Percentiles rank a stretch among this genome's conserved stretches.
Conservation (phyloP, 2,113 vertebrate species). For the Ifrita kowaldi region DNA sequence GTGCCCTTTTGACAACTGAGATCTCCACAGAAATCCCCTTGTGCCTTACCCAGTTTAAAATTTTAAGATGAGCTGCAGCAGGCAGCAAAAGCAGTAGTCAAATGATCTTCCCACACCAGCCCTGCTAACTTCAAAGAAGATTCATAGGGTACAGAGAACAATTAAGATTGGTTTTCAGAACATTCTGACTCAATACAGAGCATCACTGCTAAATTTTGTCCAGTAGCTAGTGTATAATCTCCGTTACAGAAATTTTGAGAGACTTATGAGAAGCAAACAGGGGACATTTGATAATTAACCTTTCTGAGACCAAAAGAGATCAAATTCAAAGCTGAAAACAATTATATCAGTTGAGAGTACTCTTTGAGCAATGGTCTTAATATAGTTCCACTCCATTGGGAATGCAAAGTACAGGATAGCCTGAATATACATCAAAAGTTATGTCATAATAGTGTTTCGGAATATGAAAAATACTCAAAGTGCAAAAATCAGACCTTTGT, state of each 20-base stretch:
- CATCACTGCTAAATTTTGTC: not conserved
- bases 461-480: not conserved
- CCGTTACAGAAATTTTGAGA: not conserved
- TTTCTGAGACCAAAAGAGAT: not conserved
- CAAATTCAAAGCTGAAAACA: not conserved
- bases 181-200: not conserved
- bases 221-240: not conserved
- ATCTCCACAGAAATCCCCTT: not conserved
- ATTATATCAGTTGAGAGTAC: not conserved
- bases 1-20: not conserved
- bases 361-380: not conserved
- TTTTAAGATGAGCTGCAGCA: not conserved
- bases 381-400: not conserved
- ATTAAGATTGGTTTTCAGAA: not conserved
- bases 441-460: not conserved
- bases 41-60: not conserved
- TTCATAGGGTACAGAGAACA: not conserved
- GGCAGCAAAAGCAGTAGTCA: not conserved
- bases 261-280: not conserved
- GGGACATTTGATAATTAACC: not conserved
- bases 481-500: not conserved
- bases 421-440: not conserved
- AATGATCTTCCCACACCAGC: not conserved
- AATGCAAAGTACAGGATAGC: not conserved
- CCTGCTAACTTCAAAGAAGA: not conserved